phyloP scores from a whole-genome alignment of 2,888 invertebrate species.

The Cantharis lateralis region DNA sequence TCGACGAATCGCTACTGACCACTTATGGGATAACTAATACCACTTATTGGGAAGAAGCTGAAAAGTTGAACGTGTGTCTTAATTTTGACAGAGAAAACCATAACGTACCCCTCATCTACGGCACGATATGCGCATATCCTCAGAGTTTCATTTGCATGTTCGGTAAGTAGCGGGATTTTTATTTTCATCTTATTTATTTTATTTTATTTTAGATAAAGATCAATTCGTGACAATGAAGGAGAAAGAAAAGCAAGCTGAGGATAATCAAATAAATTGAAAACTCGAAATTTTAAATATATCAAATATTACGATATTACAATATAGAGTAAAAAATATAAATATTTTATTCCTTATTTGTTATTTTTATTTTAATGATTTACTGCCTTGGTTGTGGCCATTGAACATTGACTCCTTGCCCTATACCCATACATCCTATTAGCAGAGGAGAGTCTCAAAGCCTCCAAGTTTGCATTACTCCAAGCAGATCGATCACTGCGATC shows the following conservation, averaged over 20 bases:
- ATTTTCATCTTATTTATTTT: background rate
- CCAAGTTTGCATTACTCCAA: too few species aligned
- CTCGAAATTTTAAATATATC: background rate
- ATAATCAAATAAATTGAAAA: background rate
- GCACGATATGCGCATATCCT: background rate
- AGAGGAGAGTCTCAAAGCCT: too few species aligned
- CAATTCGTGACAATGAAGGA: background rate
- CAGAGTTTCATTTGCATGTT: background rate
- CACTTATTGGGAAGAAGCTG: background rate
- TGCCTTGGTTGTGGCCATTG: too few species aligned
- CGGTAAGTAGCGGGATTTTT: background rate
- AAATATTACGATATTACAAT: background rate
- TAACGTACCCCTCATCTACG: background rate
- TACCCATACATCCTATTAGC: too few species aligned
- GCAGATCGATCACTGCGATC: too few species aligned
- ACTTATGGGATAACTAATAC: background rate
- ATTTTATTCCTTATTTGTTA: background rate
- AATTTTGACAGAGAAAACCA: background rate
- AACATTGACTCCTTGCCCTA: too few species aligned
- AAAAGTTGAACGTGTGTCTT: background rate
- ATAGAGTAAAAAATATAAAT: background rate
- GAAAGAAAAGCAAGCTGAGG: background rate
- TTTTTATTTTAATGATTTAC: too few species aligned
- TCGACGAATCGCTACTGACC: background rate
- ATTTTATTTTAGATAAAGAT: background rate